phyloP scores from a whole-genome alignment of 2,888 invertebrate genomes.

The Cerceris rybyensis region DNA sequence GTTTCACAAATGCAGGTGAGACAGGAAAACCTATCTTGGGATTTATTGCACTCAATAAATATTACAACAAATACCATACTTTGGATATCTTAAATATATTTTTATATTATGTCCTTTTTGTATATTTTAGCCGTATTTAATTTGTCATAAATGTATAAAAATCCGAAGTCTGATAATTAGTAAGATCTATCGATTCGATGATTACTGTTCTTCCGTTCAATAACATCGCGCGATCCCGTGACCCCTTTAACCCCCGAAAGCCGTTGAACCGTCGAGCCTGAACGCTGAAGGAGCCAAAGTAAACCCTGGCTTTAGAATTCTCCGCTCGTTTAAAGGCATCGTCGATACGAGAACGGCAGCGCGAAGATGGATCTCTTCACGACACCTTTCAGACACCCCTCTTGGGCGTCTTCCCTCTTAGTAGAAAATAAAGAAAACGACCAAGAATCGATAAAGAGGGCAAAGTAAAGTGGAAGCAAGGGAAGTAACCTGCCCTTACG shows the following conservation, averaged over 20 bases:
- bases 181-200: no score
- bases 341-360: constrained; percentile 25
- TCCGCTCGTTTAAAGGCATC: constrained; percentile 31
- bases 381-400: constrained; percentile 56
- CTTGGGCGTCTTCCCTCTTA: constrained; percentile 23
- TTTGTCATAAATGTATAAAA: no score
- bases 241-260: constrained; percentile 37
- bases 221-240: no score
- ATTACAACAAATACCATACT: no score
- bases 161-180: no score
- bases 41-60: no score
- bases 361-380: constrained; percentile 34
- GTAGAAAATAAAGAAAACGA: constrained; percentile 1
- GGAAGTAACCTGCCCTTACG: constrained; percentile 52
- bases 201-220: no score
- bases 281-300: constrained; percentile 45
- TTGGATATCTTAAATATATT: no score
- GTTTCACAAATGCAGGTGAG: no score
- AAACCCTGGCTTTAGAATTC: constrained; percentile 41
- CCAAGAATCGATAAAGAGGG: constrained; percentile 43
- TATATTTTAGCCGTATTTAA: no score
- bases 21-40: no score
- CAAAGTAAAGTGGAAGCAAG: constrained; percentile 30
- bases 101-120: no score
- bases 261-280: constrained; percentile 20